Evolutionary conservation across 2,888 invertebrate genomes (phyloP).

Genomic region (Argynnis bischoffii): DNA sequence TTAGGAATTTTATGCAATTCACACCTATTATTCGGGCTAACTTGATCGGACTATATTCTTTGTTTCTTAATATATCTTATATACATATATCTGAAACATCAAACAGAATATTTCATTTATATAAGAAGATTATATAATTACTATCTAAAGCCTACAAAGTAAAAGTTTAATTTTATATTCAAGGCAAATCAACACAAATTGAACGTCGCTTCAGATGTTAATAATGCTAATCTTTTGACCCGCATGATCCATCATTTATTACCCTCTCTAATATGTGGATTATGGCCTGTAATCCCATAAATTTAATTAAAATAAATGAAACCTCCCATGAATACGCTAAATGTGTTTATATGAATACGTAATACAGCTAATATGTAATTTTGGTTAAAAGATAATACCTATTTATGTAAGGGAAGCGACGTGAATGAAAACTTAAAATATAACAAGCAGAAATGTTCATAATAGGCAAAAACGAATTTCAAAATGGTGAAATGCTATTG

Average conservation of each 20-base stretch:
- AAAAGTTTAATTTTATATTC: conserved; percentile 9
- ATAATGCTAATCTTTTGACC: conserved; percentile 42
- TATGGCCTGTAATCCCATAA: conserved; percentile 25
- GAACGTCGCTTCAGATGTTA: conserved; percentile 28
- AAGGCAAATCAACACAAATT: conserved; percentile 12
- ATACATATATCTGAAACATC: no score
- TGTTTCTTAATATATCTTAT: background rate
- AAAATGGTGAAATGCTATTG: conserved; percentile 46
- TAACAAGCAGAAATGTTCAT: conserved; percentile 48
- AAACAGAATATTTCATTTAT: background rate
- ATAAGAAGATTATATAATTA: conserved; percentile 5
- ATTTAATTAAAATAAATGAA: conserved; percentile 20
- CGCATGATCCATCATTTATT: conserved; percentile 55
- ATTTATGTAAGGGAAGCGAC: background rate
- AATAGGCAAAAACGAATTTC: conserved; percentile 48
- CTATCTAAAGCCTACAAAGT: background rate
- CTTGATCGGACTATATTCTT: no score
- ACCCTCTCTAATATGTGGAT: conserved; percentile 49
- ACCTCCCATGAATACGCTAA: conserved; percentile 1
- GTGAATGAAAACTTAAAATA: background rate
- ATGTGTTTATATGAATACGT: background rate
- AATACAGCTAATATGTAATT: background rate
- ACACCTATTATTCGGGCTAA: no score
- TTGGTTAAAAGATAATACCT: no score
- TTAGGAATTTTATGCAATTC: no score